These are phyloP conservation scores for Pycnomerus fuliginosus DNA, from an alignment of 2,888 invertebrate species.

Conservation along the genomic window DNA sequence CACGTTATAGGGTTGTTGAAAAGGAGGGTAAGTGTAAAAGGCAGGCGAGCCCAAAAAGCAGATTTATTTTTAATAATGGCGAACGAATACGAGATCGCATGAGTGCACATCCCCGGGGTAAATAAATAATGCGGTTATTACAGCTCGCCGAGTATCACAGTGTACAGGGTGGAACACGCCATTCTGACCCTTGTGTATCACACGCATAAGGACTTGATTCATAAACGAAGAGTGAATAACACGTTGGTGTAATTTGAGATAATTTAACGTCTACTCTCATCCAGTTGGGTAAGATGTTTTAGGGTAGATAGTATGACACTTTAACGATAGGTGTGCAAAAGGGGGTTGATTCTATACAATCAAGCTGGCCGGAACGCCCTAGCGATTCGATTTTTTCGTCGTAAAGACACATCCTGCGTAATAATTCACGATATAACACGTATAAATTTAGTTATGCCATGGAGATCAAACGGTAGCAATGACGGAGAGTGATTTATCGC, in stretches of 20 bases:
- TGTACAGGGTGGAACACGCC: constrained; percentile 28
- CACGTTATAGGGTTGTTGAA: too few species aligned
- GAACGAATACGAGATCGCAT: constrained; percentile 44
- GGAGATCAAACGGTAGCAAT: constrained; percentile 38
- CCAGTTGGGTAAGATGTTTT: constrained; percentile 49
- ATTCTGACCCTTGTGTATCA: constrained; percentile 31
- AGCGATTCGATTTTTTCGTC: too few species aligned
- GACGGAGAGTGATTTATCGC: constrained; percentile 41
- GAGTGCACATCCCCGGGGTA: constrained; percentile 47
- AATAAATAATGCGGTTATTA: constrained; percentile 54
- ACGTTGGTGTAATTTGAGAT: constrained; percentile 48
- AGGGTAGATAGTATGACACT: constrained; percentile 44
- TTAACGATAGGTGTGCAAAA: constrained; percentile 40
- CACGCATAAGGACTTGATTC: constrained; percentile 25
- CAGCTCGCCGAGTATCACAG: constrained; percentile 47
- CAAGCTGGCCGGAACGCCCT: constrained; percentile 6
- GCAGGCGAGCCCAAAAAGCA: constrained; percentile 39
- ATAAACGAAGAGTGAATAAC: constrained; percentile 22
- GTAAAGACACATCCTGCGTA: too few species aligned
- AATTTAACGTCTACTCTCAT: constrained; percentile 49
- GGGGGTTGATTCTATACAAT: constrained; percentile 3
- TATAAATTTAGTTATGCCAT: constrained; percentile 35
- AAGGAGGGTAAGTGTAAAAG: too few species aligned
- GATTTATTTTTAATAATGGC: constrained; percentile 51
- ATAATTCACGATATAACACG: constrained; percentile 35